These are phyloP conservation scores for Trididemnum miniatum DNA, from an alignment of 23 tunicate species.

Conservation along the genomic window DNA sequence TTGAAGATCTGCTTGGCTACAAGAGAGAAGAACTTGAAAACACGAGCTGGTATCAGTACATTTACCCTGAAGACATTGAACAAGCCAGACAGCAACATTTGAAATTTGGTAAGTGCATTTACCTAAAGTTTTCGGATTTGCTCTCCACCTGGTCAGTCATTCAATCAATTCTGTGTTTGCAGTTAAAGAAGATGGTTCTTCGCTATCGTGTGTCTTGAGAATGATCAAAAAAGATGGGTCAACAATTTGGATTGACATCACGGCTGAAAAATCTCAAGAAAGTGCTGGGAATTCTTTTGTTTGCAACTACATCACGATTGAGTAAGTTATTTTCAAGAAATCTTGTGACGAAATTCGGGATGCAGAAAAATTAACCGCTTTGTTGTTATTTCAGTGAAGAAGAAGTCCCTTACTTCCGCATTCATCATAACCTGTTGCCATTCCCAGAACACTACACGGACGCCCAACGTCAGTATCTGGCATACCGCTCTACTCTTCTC, in stretches of 20 bases:
- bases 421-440: conserved; percentile 93
- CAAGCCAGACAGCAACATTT: conserved; percentile 93
- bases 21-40: conserved; percentile 86
- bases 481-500: conserved; percentile 85
- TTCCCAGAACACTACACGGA: conserved; percentile 95
- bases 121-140: background rate
- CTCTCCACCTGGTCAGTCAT: too few relatives aligned
- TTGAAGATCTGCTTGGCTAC: conserved; percentile 83
- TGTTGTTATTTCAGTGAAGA: conserved; percentile 63
- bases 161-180: too few relatives aligned
- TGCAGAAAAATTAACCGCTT: background rate
- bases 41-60: conserved; percentile 92
- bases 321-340: conserved; percentile 27
- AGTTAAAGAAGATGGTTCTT: conserved; percentile 96
- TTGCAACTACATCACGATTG: conserved; percentile 91
- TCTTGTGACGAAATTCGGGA: background rate
- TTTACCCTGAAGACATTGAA: conserved; percentile 86
- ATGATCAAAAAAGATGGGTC: conserved; percentile 89
- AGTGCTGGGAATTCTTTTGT: conserved; percentile 79
- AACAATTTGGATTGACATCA: conserved; percentile 76
- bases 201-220: conserved; percentile 86
- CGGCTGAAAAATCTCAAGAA: conserved; percentile 95
- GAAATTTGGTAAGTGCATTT: conserved; percentile 76
- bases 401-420: conserved; percentile 94
- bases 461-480: conserved; percentile 76